Evolutionary conservation across 2,797 vertebrate species (phyloP), one percentile per base, ranked within the genome.

Genomic region (Margarornis squamiger): DNA sequence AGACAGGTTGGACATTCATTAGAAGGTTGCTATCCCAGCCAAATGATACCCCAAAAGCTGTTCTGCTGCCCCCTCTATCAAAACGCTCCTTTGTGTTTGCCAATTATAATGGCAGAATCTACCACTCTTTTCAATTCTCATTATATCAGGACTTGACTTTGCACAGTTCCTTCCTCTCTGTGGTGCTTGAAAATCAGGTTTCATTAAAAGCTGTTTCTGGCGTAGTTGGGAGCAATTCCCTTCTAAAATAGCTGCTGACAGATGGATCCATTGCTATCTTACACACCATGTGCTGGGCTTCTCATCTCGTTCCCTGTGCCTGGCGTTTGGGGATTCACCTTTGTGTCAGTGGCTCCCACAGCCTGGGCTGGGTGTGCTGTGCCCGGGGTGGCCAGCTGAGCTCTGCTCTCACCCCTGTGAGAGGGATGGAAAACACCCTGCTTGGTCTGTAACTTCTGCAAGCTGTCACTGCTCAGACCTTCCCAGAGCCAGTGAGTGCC

Each of bases 171-270:
- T 63, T 62, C 54, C 36, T 77, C 27, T 77, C 13, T 51, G 79
- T 71, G 74, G 74, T 80, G 45, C 82, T 95, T 92, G 45, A 79
- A 92, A 87, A 92, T 86, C 55, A 4, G 45, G 86, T 95, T 93
- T 94, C 81, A 92, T 94, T 95, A 95, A 93, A 94, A 78, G 78
- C 88, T 90, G 62, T 92, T 96, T 90, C 86, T 90, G 39, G 68
- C 36, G 11, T 88, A 94, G 95, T 68, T 92, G 92, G 92, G 90
- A 92, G 75, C 81, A 75, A 93, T 95, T 95, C 90, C 83, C 68
- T 90, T 67, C 79, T 23, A 63, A 91, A 91, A 63, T 80, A 75
- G 78, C 84, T 58, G 30, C 80, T 96, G 94, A 83, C 86, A 91
- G 90, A 90, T 92, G 65, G 84, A 95, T 91, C 81, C 78, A 86